Base-by-base conservation (phyloP, 1,140 invertebrate genomes). In the Portunus trituberculatus region DNA sequence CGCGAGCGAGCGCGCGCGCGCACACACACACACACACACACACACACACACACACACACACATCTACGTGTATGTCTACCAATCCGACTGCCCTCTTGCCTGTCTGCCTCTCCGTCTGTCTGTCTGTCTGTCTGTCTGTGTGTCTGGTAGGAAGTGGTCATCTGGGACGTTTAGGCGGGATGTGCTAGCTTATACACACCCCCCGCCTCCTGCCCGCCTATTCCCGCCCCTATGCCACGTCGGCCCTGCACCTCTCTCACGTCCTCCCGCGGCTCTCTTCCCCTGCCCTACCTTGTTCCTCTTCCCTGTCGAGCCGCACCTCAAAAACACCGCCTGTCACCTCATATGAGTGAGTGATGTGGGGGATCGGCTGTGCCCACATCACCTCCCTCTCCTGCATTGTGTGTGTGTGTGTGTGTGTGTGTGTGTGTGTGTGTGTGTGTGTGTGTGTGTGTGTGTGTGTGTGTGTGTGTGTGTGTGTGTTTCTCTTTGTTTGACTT, bases 281-380 rank as follows among this genome's bases (percentile, higher is more conserved):
- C 67, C 67, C 67, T 59, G 67, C 67, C n/a, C 20, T 20, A 76
- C 67, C 67, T 76, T 76, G 67, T 76, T 76, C 67, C 67, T n/a
- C 67, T n/a, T 76, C 67, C 67, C 67, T 20, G 25, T 2, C 20
- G 67, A 20, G 25, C 67, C 67, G 20, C 20, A 8, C 67, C 20
- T 76, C 67, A 76, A 76, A 76, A n/a, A n/a, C 67, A 76, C 67
- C 67, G 67, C 67, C 25, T n/a, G 67, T 76, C 67, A 76, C 67
- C 67, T n/a, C 67, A n/a, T 25, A 76, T 76, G 67, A 76, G 67
- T 25, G 67, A 76, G 0, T n/a, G 67, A 76, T 76, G 25, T 3
- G n/a, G 67, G 25, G n/a, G 52, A 59, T 76, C 20, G 67, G 20
- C 2, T 59, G 52, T 10, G 12, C 52, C 20, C 52, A 59, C 52